These are phyloP conservation scores for Serranus cabrilla DNA, from an alignment of 2,797 vertebrate genomes.

Conservation along the genomic window DNA sequence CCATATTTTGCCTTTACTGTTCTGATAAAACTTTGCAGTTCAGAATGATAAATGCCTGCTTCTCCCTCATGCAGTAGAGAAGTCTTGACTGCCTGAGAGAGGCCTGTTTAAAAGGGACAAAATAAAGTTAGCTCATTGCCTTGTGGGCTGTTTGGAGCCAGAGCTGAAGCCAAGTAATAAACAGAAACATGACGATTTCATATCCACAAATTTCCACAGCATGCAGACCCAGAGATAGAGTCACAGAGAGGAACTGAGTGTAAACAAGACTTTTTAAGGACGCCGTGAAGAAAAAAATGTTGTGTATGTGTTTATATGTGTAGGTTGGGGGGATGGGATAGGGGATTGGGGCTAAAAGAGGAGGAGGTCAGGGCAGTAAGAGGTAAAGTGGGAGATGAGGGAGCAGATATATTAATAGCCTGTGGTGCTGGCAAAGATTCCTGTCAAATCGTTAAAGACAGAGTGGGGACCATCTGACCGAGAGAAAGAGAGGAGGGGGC, in stretches of 20 bases:
- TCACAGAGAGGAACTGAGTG: conserved; percentile 38
- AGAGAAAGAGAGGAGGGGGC: conserved; percentile 57
- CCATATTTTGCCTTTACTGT: conserved; percentile 9
- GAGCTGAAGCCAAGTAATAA: conserved; percentile 69
- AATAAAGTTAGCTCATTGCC: conserved; percentile 62
- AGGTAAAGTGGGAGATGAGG: conserved; percentile 51
- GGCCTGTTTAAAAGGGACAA: conserved; percentile 52
- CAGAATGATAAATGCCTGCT: conserved; percentile 5
- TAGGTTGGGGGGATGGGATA: background rate
- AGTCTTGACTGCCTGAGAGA: conserved; percentile 29
- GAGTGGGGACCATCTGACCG: conserved; percentile 62
- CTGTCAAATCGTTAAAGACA: conserved; percentile 74
- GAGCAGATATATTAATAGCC: conserved; percentile 73
- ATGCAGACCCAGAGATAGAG: conserved; percentile 51
- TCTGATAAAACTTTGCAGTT: conserved; percentile 31
- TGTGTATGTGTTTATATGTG: conserved; percentile 23
- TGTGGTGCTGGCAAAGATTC: conserved; percentile 60
- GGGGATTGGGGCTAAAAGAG: conserved; percentile 19
- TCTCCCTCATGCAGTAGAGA: conserved; percentile 26
- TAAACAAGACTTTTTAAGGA: conserved; percentile 58
- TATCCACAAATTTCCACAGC: conserved; percentile 67
- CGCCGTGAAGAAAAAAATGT: conserved; percentile 25
- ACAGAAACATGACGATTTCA: conserved; percentile 72
- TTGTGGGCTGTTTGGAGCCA: conserved; percentile 67
- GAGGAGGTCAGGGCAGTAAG: conserved; percentile 33